These are phyloP conservation scores for Pasiphila rectangulata DNA, from an alignment of 2,888 invertebrate genomes.

Conservation along the genomic window DNA sequence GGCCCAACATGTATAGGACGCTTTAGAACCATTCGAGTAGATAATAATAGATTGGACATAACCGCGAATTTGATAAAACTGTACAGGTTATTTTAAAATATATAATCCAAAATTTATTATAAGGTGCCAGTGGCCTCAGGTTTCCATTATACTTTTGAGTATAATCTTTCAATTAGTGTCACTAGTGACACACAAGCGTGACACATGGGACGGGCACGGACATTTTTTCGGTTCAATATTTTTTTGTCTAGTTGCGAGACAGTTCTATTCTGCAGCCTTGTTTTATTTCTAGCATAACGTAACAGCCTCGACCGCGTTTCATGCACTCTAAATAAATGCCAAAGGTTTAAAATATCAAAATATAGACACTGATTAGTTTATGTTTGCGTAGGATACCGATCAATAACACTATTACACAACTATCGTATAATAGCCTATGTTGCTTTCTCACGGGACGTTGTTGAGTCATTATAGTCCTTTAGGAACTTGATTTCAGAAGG, in stretches of 20 bases:
- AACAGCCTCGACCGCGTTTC: constrained; percentile 48
- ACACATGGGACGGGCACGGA: too few relatives aligned
- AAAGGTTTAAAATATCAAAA: constrained; percentile 32
- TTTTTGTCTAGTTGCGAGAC: constrained; percentile 13
- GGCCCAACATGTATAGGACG: background rate
- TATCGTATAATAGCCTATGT: constrained; percentile 7
- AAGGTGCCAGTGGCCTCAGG: background rate
- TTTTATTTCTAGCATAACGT: constrained; percentile 41
- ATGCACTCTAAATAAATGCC: constrained; percentile 41
- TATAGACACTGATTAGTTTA: constrained; percentile 23
- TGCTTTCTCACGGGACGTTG: background rate
- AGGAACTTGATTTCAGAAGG: constrained; percentile 1
- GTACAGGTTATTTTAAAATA: too few relatives aligned
- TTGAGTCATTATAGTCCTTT: background rate
- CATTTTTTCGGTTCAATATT: background rate
- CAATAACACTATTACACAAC: background rate
- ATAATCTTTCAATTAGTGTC: background rate
- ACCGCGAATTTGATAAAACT: too few relatives aligned
- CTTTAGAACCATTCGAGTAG: background rate
- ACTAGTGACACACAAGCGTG: background rate
- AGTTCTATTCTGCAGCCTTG: constrained; percentile 32
- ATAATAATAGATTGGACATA: background rate
- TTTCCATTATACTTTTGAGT: background rate
- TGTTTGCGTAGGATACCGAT: constrained; percentile 17
- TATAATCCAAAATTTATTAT: too few relatives aligned